Evolutionary conservation across 2,888 invertebrate genomes (phyloP).

Genomic region (Xiphydria camelus): DNA sequence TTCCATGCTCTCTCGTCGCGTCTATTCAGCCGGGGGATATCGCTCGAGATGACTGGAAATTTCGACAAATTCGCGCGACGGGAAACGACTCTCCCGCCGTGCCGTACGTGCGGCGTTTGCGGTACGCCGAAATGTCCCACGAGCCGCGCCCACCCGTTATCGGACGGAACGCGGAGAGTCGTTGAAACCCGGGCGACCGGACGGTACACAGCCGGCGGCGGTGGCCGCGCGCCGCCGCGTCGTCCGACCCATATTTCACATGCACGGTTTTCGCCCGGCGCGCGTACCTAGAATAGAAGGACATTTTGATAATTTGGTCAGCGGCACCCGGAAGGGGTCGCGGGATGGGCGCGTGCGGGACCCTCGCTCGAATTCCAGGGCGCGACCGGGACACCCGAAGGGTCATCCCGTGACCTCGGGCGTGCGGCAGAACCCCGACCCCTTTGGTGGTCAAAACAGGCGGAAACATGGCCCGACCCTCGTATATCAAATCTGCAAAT

Average conservation of each 20-base stretch:
- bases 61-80: not conserved
- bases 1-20: too few relatives aligned
- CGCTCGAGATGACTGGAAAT: not conserved
- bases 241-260: slow-evolving; percentile 8
- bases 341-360: slow-evolving; percentile 31
- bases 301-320: slow-evolving; percentile 43
- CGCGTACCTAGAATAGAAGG: slow-evolving; percentile 7
- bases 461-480: slow-evolving; percentile 57
- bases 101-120: slow-evolving; percentile 8
- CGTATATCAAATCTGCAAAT: slow-evolving; percentile 46
- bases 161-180: too few relatives aligned
- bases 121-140: slow-evolving; percentile 11
- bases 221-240: too few relatives aligned
- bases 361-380: slow-evolving; percentile 37
- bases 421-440: slow-evolving; percentile 53
- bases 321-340: slow-evolving; percentile 26
- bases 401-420: slow-evolving; percentile 52
- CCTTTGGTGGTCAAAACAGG: slow-evolving; percentile 58
- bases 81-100: too few relatives aligned
- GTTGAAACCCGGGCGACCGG: too few relatives aligned
- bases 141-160: too few relatives aligned
- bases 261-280: slow-evolving; percentile 1
- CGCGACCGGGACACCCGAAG: slow-evolving; percentile 42
- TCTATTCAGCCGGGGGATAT: too few relatives aligned
- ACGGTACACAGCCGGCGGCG: too few relatives aligned